These are phyloP conservation scores for Vireo altiloquus DNA, from an alignment of 2,113 vertebrate genomes.

Conservation along the genomic window DNA sequence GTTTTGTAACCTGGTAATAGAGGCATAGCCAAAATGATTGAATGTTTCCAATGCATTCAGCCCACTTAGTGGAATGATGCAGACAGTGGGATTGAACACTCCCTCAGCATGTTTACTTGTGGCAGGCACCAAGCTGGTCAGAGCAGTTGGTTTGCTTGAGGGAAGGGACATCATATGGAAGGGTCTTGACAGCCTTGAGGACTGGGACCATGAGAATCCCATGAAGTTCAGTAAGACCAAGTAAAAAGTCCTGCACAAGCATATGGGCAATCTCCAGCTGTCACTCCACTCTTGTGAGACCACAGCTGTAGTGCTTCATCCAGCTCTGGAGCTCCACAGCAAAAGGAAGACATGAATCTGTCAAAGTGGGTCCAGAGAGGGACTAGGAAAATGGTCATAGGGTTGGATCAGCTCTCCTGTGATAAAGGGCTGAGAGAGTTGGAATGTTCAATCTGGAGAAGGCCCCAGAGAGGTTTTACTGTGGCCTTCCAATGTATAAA, in stretches of 20 bases:
- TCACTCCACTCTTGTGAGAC: rapidly evolving
- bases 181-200: background rate
- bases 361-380: rapidly evolving
- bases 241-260: rapidly evolving
- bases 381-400: background rate
- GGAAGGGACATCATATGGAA: background rate
- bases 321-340: background rate
- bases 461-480: background rate
- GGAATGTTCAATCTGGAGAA: background rate
- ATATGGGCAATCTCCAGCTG: rapidly evolving
- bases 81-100: background rate
- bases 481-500: background rate
- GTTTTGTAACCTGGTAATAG: background rate
- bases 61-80: background rate
- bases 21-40: background rate
- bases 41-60: background rate
- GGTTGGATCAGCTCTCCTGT: background rate
- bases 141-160: background rate
- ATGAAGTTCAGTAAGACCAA: background rate
- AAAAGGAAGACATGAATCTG: background rate
- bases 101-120: background rate
- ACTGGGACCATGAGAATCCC: background rate
- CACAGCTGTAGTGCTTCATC: background rate
- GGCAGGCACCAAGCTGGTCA: background rate
- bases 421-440: background rate